A percentile compares a stretch with the other conserved stretches of the same genome.
These are phyloP conservation scores for Gymnobelideus leadbeateri DNA, from an alignment of 2,113 vertebrate species.

Conservation along the genomic window DNA sequence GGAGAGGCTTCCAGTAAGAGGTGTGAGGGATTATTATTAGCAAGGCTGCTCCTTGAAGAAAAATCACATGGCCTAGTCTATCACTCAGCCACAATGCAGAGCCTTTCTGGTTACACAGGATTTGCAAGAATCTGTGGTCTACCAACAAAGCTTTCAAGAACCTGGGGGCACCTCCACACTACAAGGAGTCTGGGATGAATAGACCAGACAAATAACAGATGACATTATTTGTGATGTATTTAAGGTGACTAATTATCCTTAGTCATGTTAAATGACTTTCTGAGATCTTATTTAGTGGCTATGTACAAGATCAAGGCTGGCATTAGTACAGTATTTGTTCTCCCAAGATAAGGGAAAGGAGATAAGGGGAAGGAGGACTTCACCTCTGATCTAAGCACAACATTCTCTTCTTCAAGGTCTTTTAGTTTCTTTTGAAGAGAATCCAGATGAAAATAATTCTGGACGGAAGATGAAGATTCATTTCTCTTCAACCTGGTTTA, in stretches of 20 bases:
- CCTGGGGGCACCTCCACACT: neutral
- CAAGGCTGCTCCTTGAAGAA: neutral
- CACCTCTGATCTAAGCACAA: conserved; percentile 95
- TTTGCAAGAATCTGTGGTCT: neutral
- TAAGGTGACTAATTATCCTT: neutral
- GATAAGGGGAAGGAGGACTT: neutral
- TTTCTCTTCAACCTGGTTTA: conserved; percentile 89
- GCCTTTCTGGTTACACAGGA: neutral
- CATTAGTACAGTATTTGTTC: neutral
- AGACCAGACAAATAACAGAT: neutral
- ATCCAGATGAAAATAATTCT: conserved; percentile 94
- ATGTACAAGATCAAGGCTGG: neutral
- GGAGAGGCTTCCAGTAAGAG: neutral
- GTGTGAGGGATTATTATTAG: neutral
- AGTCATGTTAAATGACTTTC: neutral
- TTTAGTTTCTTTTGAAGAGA: conserved; percentile 98
- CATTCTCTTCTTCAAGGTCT: conserved; percentile 98
- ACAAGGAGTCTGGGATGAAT: neutral
- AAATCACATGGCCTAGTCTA: neutral
- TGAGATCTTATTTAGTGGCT: neutral
- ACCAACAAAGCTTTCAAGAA: neutral
- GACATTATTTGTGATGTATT: neutral
- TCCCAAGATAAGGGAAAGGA: neutral
- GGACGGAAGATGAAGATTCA: conserved; percentile 90
- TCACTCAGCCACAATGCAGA: neutral